Conservation (phyloP, 1,140 invertebrate genomes). For the Drosophila lowei region DNA sequence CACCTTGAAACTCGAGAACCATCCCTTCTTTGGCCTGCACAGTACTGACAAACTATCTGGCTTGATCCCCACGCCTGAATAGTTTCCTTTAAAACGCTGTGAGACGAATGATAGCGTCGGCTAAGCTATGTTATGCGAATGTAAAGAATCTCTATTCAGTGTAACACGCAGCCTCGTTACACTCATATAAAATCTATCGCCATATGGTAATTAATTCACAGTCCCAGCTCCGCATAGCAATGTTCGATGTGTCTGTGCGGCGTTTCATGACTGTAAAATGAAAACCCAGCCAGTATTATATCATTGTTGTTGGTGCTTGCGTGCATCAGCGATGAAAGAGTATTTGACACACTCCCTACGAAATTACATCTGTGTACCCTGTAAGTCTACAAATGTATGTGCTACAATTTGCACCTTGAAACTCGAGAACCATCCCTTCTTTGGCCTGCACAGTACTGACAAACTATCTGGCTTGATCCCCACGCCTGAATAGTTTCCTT, state of each 20-base stretch:
- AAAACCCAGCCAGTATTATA: conserved; percentile 48
- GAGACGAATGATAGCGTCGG: too few relatives aligned
- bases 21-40: too few relatives aligned
- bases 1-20: too few relatives aligned
- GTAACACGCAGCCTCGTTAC: conserved; percentile 48
- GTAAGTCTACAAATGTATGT: background rate
- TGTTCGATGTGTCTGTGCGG: conserved; percentile 38
- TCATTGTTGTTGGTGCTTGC: conserved; percentile 34
- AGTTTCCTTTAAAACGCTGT: too few relatives aligned
- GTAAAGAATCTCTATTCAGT: too few relatives aligned
- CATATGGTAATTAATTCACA: conserved; percentile 6
- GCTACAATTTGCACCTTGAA: too few relatives aligned
- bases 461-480: conserved; percentile 29
- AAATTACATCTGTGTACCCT: background rate
- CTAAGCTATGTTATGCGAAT: too few relatives aligned
- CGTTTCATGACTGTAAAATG: conserved; percentile 55
- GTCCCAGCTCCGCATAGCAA: conserved; percentile 60
- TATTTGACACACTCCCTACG: conserved; percentile 56
- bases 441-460: conserved; percentile 45
- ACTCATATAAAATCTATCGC: background rate
- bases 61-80: too few relatives aligned
- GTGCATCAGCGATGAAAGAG: conserved; percentile 59
- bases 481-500: conserved; percentile 13
- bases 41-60: too few relatives aligned
- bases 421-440: too few relatives aligned